phyloP scores from a whole-genome alignment of 2,113 vertebrate species.

The Nerophis ophidion region DNA sequence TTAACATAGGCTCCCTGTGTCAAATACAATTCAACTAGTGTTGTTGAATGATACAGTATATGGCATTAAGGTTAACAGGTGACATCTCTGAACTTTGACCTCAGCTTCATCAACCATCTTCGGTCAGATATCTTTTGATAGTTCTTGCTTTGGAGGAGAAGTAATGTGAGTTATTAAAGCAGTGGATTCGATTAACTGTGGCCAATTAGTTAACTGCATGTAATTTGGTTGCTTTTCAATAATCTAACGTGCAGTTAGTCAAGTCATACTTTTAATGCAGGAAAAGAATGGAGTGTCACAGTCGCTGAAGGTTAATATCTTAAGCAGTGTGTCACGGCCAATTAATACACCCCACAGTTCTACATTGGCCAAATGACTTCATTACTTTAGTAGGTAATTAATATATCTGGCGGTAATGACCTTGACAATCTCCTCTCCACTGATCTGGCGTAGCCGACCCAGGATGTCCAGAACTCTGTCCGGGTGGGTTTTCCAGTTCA shows the following conservation, averaged over 20 bases:
- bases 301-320: slow-evolving; percentile 2
- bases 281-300: neutral
- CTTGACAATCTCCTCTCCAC: slow-evolving; percentile 93
- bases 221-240: neutral
- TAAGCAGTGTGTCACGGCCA: neutral
- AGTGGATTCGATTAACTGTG: neutral
- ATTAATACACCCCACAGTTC: neutral
- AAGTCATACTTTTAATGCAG: slow-evolving; percentile 2
- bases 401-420: slow-evolving; percentile 55
- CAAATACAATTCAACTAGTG: neutral
- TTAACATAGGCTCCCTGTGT: neutral
- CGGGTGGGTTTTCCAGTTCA: slow-evolving; percentile 95
- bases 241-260: neutral
- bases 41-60: neutral
- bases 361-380: slow-evolving; percentile 1
- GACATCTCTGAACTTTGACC: neutral
- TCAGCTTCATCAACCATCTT: neutral
- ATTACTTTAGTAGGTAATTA: neutral
- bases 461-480: slow-evolving; percentile 91
- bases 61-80: neutral
- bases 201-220: neutral
- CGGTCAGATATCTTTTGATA: neutral
- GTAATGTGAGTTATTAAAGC: neutral
- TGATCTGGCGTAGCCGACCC: slow-evolving; percentile 86
- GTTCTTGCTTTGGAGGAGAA: neutral